phyloP scores from a whole-genome alignment of 2,888 invertebrate genomes.

The Drosophila subsilvestris region DNA sequence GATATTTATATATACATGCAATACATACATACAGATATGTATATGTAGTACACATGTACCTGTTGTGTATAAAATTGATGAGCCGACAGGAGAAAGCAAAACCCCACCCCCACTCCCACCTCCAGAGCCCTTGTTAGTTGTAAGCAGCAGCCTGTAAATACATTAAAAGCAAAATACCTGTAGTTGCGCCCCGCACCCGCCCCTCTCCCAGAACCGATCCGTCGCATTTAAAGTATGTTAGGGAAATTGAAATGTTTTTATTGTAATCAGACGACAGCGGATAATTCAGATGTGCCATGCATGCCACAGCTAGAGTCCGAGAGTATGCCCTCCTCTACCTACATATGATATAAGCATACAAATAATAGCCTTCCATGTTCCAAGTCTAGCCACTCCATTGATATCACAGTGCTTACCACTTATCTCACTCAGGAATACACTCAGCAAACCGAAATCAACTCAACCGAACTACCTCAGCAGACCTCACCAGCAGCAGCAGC shows the following conservation, averaged over 20 bases:
- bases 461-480: slow-evolving; percentile 74
- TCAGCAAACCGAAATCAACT: slow-evolving; percentile 48
- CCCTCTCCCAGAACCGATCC: slow-evolving; percentile 49
- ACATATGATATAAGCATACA: slow-evolving; percentile 13
- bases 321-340: background rate
- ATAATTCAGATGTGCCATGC: slow-evolving; percentile 79
- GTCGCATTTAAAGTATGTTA: slow-evolving; percentile 50
- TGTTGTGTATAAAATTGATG: slow-evolving; percentile 65
- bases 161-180: slow-evolving; percentile 6
- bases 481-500: background rate
- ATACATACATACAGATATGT: slow-evolving; percentile 7
- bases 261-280: slow-evolving; percentile 46
- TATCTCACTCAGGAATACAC: slow-evolving; percentile 73
- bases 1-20: slow-evolving; percentile 13
- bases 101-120: slow-evolving; percentile 21
- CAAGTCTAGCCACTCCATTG: slow-evolving; percentile 47
- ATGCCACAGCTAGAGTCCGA: slow-evolving; percentile 50
- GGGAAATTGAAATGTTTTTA: slow-evolving; percentile 19
- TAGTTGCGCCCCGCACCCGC: background rate
- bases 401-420: slow-evolving; percentile 54
- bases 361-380: slow-evolving; percentile 42
- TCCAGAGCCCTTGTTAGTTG: slow-evolving; percentile 13
- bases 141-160: slow-evolving; percentile 45
- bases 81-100: slow-evolving; percentile 17
- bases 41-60: slow-evolving; percentile 65